Percentiles rank a stretch among this genome's conserved stretches.
Evolutionary conservation across 2,888 invertebrate genomes (phyloP).

Genomic region (Hedychridium roseum): DNA sequence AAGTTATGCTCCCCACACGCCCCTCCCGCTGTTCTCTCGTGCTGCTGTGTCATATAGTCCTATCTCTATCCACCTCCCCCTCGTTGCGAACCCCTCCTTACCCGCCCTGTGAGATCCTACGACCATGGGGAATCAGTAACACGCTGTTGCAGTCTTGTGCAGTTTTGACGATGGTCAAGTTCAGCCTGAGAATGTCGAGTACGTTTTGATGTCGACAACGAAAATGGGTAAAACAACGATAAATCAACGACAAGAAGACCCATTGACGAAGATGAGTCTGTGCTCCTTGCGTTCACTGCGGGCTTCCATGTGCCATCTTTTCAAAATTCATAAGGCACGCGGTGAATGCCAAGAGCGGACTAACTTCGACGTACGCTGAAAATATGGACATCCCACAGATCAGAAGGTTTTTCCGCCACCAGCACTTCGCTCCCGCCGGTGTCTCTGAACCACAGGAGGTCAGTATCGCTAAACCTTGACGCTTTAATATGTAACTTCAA

Average conservation of each 20-base stretch:
- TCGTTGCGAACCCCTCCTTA: slow-evolving; percentile 21
- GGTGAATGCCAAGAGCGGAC: slow-evolving; percentile 99
- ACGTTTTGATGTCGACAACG: slow-evolving; percentile 27
- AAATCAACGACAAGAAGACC: slow-evolving; percentile 7
- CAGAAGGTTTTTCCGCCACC: no score
- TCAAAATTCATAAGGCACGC: slow-evolving; percentile 94
- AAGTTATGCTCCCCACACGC: slow-evolving; percentile 51
- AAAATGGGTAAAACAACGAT: not conserved
- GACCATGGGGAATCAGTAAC: slow-evolving; percentile 25
- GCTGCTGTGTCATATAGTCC: no score
- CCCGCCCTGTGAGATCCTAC: slow-evolving; percentile 12
- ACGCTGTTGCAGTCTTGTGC: slow-evolving; percentile 39
- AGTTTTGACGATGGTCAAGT: slow-evolving; percentile 40
- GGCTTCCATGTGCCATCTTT: slow-evolving; percentile 85
- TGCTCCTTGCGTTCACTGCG: slow-evolving; percentile 95
- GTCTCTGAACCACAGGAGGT: no score
- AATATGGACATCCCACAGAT: no score
- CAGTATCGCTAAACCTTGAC: no score
- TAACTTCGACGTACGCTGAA: slow-evolving; percentile 67
- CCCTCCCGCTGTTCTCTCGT: no score
- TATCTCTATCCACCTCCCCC: no score
- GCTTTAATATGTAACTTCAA: no score
- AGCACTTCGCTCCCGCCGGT: no score
- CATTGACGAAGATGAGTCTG: slow-evolving; percentile 52
- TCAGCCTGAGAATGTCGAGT: slow-evolving; percentile 28